These are phyloP conservation scores for Xestia xanthographa DNA, from an alignment of 2,888 invertebrate genomes.

Conservation along the genomic window DNA sequence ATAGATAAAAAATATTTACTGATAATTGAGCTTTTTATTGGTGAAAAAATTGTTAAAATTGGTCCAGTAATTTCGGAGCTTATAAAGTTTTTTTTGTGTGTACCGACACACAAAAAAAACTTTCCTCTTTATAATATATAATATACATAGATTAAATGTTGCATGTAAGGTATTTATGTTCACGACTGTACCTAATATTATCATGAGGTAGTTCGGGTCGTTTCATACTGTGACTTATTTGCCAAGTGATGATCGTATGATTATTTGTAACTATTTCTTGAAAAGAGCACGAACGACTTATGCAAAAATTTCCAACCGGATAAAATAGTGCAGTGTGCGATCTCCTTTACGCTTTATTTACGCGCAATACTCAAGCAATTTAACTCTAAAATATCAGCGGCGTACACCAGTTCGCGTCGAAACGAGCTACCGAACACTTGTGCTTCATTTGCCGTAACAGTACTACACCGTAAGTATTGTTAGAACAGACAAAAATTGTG, in stretches of 20 bases:
- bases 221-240: background rate
- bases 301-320: background rate
- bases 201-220: background rate
- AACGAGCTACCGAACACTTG: background rate
- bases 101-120: too few relatives aligned
- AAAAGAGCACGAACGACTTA: background rate
- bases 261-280: background rate
- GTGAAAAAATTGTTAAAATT: too few relatives aligned
- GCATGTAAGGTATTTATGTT: background rate
- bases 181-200: background rate
- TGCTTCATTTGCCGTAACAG: too few relatives aligned
- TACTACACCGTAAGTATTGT: background rate
- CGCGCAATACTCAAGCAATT: slow-evolving; percentile 24
- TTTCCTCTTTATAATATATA: too few relatives aligned
- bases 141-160: background rate
- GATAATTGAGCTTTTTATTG: too few relatives aligned
- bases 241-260: background rate
- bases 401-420: background rate
- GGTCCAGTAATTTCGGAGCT: too few relatives aligned
- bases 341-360: slow-evolving; percentile 3
- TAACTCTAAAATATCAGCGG: slow-evolving; percentile 15
- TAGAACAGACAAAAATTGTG: slow-evolving; percentile 8
- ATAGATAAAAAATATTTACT: too few relatives aligned
- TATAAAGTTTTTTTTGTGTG: too few relatives aligned
- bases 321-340: background rate